Base-by-base conservation (phyloP, 2,888 invertebrate species). In the Hydrotaea diabolus region DNA sequence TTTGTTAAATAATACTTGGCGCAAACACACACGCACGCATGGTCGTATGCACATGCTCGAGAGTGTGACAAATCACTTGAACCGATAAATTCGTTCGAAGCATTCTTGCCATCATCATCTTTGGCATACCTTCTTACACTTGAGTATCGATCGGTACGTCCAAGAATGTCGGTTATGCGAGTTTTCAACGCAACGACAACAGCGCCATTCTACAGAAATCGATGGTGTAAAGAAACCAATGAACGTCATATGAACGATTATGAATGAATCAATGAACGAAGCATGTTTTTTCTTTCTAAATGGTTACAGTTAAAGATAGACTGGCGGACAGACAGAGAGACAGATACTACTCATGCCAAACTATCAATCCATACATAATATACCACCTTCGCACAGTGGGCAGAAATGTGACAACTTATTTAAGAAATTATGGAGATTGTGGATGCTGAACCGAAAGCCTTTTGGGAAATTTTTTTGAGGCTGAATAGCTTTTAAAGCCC, bases 131-230 rank as follows among this genome's bases (percentile, higher is more conserved):
- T n/a, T n/a, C n/a, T 17, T 43, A 43, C 66, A 39, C 19, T 66
- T 39, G 39, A 19, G 43, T 66, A 66, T 13, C 19, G 39, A 39
- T 3, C 3, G 0, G 9, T 43, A 66, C 66, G 39, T 39, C 66
- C 9, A 66, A 43, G 66, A 39, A 66, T 66, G 66, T 43, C n/a
- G 1, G 66, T 19, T 66, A 43, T 66, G 66, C 19, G 66, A 66
- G 66, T 39, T 31, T 66, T 43, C 66, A 43, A 19, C 13, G 66
- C 36, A 8, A 66, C 39, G 19, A 19, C 66, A 11, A 13, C 66
- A 66, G 11, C 66, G 66, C 39, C 66, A 66, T 17, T 43, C 66
- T 66, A 19, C 1, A 13, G 9, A 66, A 66, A 43, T 66, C 39
- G 43, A 21, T 43, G 66, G 7, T 39, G n/a, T 39, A 43, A 66